These are phyloP conservation scores for Pyxicephalus adspersus DNA, from an alignment of 2,113 vertebrate genomes.

Conservation along the genomic window DNA sequence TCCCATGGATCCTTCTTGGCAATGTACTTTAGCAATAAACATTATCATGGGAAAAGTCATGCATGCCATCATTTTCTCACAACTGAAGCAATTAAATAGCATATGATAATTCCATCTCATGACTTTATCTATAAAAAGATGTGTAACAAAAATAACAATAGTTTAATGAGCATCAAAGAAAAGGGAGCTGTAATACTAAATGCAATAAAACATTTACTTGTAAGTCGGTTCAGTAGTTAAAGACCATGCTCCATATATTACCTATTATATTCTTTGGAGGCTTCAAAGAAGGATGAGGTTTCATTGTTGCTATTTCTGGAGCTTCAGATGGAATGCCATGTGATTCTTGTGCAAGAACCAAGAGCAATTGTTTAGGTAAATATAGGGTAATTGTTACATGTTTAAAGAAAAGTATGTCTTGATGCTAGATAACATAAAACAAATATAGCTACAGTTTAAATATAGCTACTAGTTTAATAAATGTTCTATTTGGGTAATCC, in stretches of 20 bases:
- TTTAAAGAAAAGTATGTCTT: neutral
- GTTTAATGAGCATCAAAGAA: neutral
- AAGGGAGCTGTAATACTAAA: neutral
- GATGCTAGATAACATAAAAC: too few relatives aligned
- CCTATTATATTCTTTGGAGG: constrained; percentile 14
- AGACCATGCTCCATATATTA: constrained; percentile 11
- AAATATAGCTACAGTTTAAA: too few relatives aligned
- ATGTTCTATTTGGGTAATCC: too few relatives aligned
- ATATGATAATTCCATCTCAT: neutral
- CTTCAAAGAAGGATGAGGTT: neutral
- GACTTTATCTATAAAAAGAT: constrained; percentile 8
- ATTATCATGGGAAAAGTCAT: constrained; percentile 15
- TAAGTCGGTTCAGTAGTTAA: neutral
- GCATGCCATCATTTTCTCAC: neutral
- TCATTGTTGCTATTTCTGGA: neutral
- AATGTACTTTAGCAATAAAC: constrained; percentile 11
- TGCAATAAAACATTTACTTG: neutral
- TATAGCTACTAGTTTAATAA: too few relatives aligned
- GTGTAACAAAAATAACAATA: neutral
- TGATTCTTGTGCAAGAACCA: neutral
- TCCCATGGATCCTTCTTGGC: neutral
- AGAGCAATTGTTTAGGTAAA: neutral
- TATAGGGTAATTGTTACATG: neutral
- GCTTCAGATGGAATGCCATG: constrained; percentile 11
- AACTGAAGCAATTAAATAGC: neutral